Conservation (phyloP, 2,113 vertebrate species). For the Trematocara nigrifrons region DNA sequence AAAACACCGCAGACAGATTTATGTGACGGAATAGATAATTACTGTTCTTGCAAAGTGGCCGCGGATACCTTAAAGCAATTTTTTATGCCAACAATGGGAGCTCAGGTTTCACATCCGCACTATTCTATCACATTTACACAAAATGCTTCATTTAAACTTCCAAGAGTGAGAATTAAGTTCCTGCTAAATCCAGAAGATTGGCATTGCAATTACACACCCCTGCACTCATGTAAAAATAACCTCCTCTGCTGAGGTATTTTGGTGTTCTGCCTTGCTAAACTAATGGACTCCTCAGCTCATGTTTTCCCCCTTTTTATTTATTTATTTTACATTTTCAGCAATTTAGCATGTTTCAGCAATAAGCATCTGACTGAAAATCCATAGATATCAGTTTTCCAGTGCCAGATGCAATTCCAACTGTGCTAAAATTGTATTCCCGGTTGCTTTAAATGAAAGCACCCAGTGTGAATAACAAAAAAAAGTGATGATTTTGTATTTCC, state of each 20-base stretch:
- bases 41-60: not conserved
- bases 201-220: slow-evolving; percentile 16
- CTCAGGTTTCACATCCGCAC: not conserved
- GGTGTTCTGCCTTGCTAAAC: not conserved
- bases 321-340: not conserved
- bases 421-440: not conserved
- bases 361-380: not conserved
- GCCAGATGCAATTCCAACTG: not conserved
- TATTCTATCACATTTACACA: not conserved
- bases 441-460: slow-evolving; percentile 12
- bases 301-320: not conserved
- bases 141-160: not conserved
- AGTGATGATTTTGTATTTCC: slow-evolving; percentile 37
- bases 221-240: slow-evolving; percentile 20
- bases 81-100: not conserved
- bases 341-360: not conserved
- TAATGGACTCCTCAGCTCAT: slow-evolving; percentile 8
- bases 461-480: slow-evolving; percentile 13
- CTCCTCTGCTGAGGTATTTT: not conserved
- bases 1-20: not conserved
- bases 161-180: not conserved
- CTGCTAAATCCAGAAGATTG: slow-evolving; percentile 15
- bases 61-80: not conserved
- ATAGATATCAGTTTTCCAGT: not conserved
- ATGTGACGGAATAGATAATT: not conserved